Conservation (phyloP, 1,140 invertebrate genomes). For the Neuroterus valhalla region DNA sequence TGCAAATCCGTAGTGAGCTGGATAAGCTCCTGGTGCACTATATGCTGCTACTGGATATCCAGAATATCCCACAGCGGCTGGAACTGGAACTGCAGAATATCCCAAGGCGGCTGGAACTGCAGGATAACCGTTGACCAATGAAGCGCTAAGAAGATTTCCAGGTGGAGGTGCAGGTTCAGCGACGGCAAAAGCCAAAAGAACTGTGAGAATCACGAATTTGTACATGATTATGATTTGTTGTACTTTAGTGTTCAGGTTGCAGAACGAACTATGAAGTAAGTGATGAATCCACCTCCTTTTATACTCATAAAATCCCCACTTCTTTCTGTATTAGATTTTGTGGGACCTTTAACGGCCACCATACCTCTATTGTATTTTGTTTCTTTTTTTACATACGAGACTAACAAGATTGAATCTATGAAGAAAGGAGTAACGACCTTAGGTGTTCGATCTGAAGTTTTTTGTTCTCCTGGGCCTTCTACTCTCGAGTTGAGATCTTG, state of each 20-base stretch:
- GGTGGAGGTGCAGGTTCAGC: neutral
- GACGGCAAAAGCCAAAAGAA: neutral
- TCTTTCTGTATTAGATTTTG: neutral
- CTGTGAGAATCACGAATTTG: neutral
- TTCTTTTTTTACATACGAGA: neutral
- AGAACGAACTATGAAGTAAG: neutral
- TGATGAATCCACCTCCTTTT: neutral
- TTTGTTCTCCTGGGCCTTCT: no score
- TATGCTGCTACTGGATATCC: neutral
- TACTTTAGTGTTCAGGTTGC: slow-evolving; percentile 34
- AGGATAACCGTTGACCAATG: neutral
- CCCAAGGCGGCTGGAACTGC: slow-evolving; percentile 50
- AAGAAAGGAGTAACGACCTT: no score
- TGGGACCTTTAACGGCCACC: neutral
- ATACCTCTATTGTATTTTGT: neutral
- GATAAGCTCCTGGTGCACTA: slow-evolving; percentile 34
- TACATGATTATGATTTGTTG: slow-evolving; percentile 38
- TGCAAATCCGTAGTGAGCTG: no score
- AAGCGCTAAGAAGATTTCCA: neutral
- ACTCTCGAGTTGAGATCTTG: no score
- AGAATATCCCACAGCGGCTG: neutral
- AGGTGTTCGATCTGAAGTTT: no score
- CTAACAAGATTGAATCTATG: no score
- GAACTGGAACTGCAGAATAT: slow-evolving; percentile 38
- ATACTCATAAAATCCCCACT: neutral